Evolutionary conservation across 2,797 vertebrate species (phyloP), one percentile per base, ranked within the genome.

Genomic region (Amblyopsis hoosieri): DNA sequence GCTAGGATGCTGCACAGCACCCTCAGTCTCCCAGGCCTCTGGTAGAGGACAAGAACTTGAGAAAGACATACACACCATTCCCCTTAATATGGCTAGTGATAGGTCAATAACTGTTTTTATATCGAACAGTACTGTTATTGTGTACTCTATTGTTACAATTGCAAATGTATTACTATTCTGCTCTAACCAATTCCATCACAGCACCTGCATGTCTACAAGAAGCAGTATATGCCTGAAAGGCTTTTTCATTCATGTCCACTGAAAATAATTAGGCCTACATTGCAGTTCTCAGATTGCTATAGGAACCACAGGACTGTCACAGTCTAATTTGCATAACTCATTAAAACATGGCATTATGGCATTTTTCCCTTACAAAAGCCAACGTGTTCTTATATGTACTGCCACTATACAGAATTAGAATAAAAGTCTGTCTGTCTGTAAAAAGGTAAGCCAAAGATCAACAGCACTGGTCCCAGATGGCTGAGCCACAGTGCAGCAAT

Each of bases 391-490:
- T 23, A 23, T 23, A 23, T 23, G 23, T 23, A 23, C 49, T 54
- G 48, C 6, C 62, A 45, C 52, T 57, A 29, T 49, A 23, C 15
- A 58, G 7, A 48, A 57, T 63, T 50, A 57, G 50, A 19, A 53
- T 37, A 72, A 54, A 57, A 50, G 63, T 49, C n/a, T 45, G 46
- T 52, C 23, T 23, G 23, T 23, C 23, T 23, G 23, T 23, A 55
- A 54, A 51, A 53, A 61, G 19, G 54, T 61, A 17, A 31, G 12
- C 14, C 37, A 62, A 63, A 19, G 60, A 80, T 81, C 66, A 72
- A 76, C 45, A 65, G 15, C 17, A 69, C 19, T 46, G 51, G 60
- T 68, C n/a, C 52, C 78, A 80, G 78, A 78, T 77, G 75, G 71
- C 60, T 61, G 64, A 70, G 73, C 54, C n/a, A 33, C 47, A 45